Evolutionary conservation across 2,113 vertebrate species (phyloP).

Genomic region (Ibidorhyncha struthersii): DNA sequence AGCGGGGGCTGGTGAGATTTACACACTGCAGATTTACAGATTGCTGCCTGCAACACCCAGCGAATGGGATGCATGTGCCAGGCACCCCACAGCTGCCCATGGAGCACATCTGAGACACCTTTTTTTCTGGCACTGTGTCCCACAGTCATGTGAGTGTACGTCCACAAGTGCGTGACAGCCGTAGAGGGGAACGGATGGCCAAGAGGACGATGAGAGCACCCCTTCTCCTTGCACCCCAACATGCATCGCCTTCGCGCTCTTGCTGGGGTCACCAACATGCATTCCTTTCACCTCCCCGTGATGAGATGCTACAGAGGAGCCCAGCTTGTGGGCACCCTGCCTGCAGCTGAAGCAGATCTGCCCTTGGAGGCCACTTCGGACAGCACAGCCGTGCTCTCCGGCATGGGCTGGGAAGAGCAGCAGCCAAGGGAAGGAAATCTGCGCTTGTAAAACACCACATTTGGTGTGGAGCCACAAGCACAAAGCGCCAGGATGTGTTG

Average conservation of each 20-base stretch:
- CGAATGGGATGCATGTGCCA: accelerated
- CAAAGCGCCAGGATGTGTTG: background rate
- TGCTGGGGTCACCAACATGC: background rate
- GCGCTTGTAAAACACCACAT: background rate
- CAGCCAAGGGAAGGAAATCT: background rate
- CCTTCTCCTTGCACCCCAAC: background rate
- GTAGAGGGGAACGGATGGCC: background rate
- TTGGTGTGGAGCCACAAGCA: background rate
- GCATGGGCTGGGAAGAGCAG: background rate
- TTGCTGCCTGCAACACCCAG: background rate
- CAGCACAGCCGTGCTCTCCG: accelerated
- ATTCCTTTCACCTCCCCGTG: background rate
- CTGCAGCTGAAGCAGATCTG: background rate
- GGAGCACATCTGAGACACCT: accelerated
- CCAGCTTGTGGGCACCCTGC: background rate
- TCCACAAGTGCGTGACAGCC: accelerated
- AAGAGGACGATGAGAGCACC: background rate
- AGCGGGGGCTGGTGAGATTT: background rate
- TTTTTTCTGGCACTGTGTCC: background rate
- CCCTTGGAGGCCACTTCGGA: background rate
- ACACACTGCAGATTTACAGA: background rate
- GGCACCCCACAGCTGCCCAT: background rate
- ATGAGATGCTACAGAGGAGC: accelerated
- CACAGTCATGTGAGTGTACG: accelerated
- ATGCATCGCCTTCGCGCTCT: accelerated